These are phyloP conservation scores for Caenorhabditis japonica DNA, from an alignment of 2,888 invertebrate species.

Conservation along the genomic window DNA sequence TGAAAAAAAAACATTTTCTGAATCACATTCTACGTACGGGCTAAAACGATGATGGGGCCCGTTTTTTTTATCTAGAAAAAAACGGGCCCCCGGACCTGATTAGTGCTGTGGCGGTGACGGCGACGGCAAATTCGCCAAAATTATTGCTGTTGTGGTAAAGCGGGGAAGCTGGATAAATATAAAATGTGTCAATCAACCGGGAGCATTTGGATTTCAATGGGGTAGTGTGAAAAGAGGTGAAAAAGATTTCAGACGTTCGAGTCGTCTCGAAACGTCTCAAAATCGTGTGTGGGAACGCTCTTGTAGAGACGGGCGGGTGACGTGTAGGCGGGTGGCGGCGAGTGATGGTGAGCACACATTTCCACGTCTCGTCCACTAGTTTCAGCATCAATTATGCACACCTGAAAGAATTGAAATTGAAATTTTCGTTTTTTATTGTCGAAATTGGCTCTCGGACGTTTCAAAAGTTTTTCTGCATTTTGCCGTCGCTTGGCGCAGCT, in stretches of 20 bases:
- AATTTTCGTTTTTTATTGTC: neutral
- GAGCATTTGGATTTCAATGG: neutral
- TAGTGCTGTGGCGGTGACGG: too few relatives aligned
- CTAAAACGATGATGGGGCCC: neutral
- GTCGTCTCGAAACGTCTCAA: too few relatives aligned
- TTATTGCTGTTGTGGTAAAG: neutral
- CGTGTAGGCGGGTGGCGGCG: conserved; percentile 26
- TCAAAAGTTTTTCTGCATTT: too few relatives aligned
- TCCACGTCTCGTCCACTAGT: conserved; percentile 1
- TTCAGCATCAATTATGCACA: conserved; percentile 35
- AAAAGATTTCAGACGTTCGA: too few relatives aligned
- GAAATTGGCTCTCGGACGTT: neutral
- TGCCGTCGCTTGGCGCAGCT: too few relatives aligned
- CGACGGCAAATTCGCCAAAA: too few relatives aligned
- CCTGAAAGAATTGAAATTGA: conserved; percentile 10
- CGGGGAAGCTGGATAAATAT: neutral
- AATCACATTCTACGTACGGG: neutral
- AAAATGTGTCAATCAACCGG: neutral
- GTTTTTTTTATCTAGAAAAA: too few relatives aligned
- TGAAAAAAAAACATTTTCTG: neutral
- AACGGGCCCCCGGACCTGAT: neutral
- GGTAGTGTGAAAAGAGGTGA: neutral
- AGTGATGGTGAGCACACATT: neutral
- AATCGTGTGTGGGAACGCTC: conserved; percentile 15
- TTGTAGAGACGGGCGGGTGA: conserved; percentile 13